Evolutionary conservation across 2,888 invertebrate genomes (phyloP), one percentile per base, ranked within the genome.

Genomic region (Stenurella melanura): DNA sequence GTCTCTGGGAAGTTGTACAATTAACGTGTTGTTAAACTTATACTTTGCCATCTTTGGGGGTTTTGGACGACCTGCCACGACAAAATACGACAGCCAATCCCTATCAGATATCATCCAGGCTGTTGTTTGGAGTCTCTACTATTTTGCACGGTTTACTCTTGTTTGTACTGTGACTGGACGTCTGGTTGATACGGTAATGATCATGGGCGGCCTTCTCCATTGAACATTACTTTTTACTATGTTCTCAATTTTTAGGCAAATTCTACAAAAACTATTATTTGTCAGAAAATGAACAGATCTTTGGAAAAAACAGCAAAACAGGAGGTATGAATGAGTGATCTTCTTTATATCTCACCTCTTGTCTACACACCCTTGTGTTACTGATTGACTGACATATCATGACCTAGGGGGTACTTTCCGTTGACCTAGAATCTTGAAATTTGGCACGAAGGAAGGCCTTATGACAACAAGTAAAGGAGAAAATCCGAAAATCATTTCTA

Each of bases 31-130:
- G 21, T 30, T 68, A 18, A 68, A 68, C 21, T 19, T 68, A 6
- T 68, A 68, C 17, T 68, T 68, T 15, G 50, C 68, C n/a, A 54
- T 68, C 30, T 68, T 68, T 54, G 68, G 68, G 6, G 68, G 68
- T 17, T 68, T 34, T 17, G 18, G 26, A 21, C n/a, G 7, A 17
- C 17, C 68, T 68, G 12, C 54, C n/a, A 68, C 68, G 11, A 30
- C n/a, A 30, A 26, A 21, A 63, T 63, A 34, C 17, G n/a, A 5
- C 9, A 7, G n/a, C 18, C 63, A 63, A 21, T 15, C 63, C n/a
- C 2, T 38, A 15, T 15, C n/a, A 17, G 21, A 63, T 63, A 34
- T 34, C 12, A 34, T 63, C 15, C n/a, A 38, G 0, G 34, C 26
- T 63, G 38, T 17, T 38, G 9, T 63, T 34, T 63, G 63, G 63